A percentile compares a stretch with the other conserved stretches of the same genome.
These are phyloP conservation scores for Seira musarum DNA, from an alignment of 2,888 invertebrate genomes.

Conservation along the genomic window DNA sequence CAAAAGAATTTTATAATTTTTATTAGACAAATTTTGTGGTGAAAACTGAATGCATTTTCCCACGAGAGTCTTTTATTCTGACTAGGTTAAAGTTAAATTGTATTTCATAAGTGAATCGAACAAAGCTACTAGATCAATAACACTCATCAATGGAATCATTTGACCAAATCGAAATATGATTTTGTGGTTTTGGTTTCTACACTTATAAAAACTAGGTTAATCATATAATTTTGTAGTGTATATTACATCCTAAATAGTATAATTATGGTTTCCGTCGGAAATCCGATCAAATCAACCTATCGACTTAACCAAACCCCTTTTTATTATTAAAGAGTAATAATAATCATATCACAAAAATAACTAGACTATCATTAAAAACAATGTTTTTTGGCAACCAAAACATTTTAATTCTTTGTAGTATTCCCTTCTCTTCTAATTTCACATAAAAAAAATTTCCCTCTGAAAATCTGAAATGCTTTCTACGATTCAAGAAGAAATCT, in stretches of 20 bases:
- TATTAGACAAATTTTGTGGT: too few species aligned
- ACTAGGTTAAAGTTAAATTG: too few species aligned
- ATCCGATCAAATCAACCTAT: slow-evolving; percentile 9
- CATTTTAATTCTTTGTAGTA: neutral
- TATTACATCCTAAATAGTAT: neutral
- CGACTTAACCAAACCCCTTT: too few species aligned
- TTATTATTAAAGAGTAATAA: neutral
- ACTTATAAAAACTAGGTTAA: slow-evolving; percentile 17
- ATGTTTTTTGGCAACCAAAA: neutral
- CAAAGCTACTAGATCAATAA: neutral
- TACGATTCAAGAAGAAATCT: neutral
- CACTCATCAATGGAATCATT: neutral
- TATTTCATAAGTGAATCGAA: slow-evolving; percentile 21
- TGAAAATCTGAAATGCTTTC: neutral
- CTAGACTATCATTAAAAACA: neutral
- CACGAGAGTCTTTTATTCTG: too few species aligned
- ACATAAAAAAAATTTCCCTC: slow-evolving; percentile 4
- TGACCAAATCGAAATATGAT: neutral
- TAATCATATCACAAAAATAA: neutral
- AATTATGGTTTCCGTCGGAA: slow-evolving; percentile 28
- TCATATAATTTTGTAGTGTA: too few species aligned
- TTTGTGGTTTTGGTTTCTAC: neutral
- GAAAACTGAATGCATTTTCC: too few species aligned
- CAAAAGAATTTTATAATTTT: too few species aligned
- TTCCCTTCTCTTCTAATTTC: neutral